Evolutionary conservation across 2,113 vertebrate genomes (phyloP).

Genomic region (Thomomys bottae): DNA sequence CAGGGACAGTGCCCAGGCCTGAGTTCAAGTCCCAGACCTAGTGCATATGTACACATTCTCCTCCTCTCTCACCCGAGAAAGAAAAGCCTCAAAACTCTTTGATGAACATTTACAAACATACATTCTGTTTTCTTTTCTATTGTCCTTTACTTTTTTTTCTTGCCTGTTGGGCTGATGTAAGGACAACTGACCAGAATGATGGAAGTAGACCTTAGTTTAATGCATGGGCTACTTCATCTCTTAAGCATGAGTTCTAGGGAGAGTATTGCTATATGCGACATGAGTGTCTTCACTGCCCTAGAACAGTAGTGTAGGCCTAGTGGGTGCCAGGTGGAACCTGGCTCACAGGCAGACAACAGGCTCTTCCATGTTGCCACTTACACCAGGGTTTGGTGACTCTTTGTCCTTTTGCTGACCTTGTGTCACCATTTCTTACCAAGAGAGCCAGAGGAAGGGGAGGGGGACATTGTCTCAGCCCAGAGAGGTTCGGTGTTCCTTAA

Average conservation of each 20-base stretch:
- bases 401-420: background rate
- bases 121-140: too few species aligned
- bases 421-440: background rate
- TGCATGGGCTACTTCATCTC: background rate
- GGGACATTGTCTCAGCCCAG: background rate
- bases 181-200: background rate
- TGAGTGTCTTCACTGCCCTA: background rate
- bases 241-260: background rate
- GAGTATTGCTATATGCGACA: too few species aligned
- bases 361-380: background rate
- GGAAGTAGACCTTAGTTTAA: background rate
- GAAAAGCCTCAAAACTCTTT: too few species aligned
- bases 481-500: background rate
- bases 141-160: background rate
- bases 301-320: background rate
- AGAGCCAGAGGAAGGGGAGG: background rate
- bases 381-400: background rate
- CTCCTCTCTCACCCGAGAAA: too few species aligned
- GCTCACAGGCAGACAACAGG: fast-evolving
- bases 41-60: too few species aligned
- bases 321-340: background rate
- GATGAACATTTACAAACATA: too few species aligned
- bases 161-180: background rate
- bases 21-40: too few species aligned
- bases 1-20: too few species aligned